Base-by-base conservation (phyloP, 2,888 invertebrate species). In the Heliconius charithonia region DNA sequence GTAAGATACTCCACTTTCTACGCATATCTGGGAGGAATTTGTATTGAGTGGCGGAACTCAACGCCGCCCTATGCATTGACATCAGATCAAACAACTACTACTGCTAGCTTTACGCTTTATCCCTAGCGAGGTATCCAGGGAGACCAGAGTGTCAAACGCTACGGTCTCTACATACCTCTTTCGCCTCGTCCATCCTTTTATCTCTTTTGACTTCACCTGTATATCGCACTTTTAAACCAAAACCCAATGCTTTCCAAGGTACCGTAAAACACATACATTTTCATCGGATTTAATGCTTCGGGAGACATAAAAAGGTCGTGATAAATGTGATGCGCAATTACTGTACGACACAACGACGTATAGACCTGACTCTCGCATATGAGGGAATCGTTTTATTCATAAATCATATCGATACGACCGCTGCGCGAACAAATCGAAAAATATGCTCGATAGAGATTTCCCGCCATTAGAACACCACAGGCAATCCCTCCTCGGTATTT, bases 371-470 rank as follows among this genome's bases (percentile, higher is more conserved):
- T 32, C 32, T 6, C 32, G 32, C 32, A 32, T 32, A 32, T 32
- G 32, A 32, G 32, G 32, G 6, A 32, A 32, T 32, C 6, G 32
- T 32, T 32, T 32, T 32, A 32, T 32, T 32, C 7, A 32, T 32
- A 32, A 32, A 32, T 32, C 32, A 32, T 32, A 32, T 32, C 32
- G 32, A 32, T 84, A 83, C 83, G 81, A 82, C 82, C 81, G 83
- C 82, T 81, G 82, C 85, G 86, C 84, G 86, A 85, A 87, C 88
- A 88, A 89, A 89, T 90, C 87, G 87, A 87, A 88, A 86, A 90
- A 89, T 89, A 88, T 88, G 86, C 85, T 88, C 87, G 87, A 89
- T 89, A 87, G 87, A 89, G 88, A 89, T 89, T 87, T 82, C 83
- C 82, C 75, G 77, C 79, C 81, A 86, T 87, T 87, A 87, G 84